These are phyloP conservation scores for Pangasius djambal DNA, from an alignment of 2,797 vertebrate species.

Conservation along the genomic window DNA sequence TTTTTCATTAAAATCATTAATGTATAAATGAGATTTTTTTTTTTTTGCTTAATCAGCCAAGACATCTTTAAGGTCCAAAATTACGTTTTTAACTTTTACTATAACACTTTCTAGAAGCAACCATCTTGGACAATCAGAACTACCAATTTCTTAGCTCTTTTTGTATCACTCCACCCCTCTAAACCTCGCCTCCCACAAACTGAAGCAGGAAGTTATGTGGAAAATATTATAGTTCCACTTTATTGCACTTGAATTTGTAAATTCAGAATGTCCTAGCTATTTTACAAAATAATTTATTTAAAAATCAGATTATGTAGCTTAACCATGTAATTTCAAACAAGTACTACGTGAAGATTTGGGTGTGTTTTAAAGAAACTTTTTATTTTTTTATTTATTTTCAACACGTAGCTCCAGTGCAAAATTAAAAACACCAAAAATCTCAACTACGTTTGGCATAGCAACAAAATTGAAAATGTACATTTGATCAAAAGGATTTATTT, in stretches of 20 bases:
- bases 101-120: background rate
- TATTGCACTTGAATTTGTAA: background rate
- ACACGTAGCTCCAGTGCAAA: background rate
- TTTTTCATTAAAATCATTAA: background rate
- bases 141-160: background rate
- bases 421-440: background rate
- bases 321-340: background rate
- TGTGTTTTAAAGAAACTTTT: background rate
- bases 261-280: background rate
- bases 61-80: background rate
- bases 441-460: background rate
- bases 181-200: background rate
- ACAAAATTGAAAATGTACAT: background rate
- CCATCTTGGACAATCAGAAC: background rate
- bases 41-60: background rate
- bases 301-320: background rate
- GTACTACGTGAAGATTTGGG: background rate
- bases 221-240: background rate
- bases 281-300: background rate
- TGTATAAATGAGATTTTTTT: background rate
- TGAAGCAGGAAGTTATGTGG: background rate
- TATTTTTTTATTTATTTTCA: background rate
- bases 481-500: background rate
- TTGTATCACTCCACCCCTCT: background rate
- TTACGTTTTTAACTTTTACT: background rate